phyloP scores from a whole-genome alignment of 2,113 vertebrate species.

The Aix galericulata region DNA sequence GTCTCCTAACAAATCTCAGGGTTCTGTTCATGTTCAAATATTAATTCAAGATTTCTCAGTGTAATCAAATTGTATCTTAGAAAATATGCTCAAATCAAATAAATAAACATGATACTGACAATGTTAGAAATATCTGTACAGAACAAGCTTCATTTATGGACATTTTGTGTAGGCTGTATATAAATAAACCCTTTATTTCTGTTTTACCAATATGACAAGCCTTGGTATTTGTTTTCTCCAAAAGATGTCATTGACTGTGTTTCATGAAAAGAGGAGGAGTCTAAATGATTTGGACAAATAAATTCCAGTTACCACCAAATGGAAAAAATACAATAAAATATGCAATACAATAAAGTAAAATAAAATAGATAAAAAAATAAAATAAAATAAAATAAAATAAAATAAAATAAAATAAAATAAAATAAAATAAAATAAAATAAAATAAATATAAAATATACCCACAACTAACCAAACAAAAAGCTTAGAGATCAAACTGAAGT shows the following conservation, averaged over 20 bases:
- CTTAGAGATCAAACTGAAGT: neutral
- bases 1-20: neutral
- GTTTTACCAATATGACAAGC: neutral
- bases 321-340: neutral
- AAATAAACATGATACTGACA: neutral
- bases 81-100: neutral
- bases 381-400: too few relatives aligned
- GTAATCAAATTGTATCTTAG: neutral
- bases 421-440: neutral
- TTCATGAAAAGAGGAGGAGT: slow-evolving; percentile 12
- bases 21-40: neutral
- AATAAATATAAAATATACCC: neutral
- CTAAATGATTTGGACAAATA: neutral
- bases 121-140: neutral
- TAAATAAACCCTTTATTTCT: neutral
- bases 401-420: neutral
- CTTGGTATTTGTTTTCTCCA: neutral
- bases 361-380: neutral
- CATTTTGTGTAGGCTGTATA: neutral
- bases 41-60: neutral
- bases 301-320: slow-evolving; percentile 1
- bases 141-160: neutral
- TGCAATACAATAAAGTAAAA: neutral
- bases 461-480: neutral
- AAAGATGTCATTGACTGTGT: neutral